A percentile compares a stretch with the other conserved stretches of the same genome.
These are phyloP conservation scores for Acleris holmiana DNA, from an alignment of 2,888 invertebrate genomes.

Conservation along the genomic window DNA sequence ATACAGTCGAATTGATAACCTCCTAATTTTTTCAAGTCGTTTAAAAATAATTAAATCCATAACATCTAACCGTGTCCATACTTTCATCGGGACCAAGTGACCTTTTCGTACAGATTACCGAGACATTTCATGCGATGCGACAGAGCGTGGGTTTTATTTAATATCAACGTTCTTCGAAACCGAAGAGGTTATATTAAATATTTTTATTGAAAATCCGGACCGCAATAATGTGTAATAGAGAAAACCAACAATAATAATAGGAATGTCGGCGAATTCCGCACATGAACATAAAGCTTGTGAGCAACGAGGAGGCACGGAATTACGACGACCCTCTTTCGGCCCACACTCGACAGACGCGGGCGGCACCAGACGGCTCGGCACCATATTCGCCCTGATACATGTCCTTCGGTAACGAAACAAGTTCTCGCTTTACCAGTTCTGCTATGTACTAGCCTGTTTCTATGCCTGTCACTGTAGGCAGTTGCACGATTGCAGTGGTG, in stretches of 20 bases:
- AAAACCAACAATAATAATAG: constrained; percentile 42
- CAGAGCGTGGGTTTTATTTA: constrained; percentile 29
- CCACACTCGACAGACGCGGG: constrained; percentile 10
- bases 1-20: too few relatives aligned
- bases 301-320: constrained; percentile 13
- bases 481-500: too few relatives aligned
- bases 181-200: constrained; percentile 24
- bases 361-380: constrained; percentile 68
- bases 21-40: too few relatives aligned
- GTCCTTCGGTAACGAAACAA: background rate
- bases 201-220: constrained; percentile 29
- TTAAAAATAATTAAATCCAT: too few relatives aligned
- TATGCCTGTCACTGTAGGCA: too few relatives aligned
- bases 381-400: constrained; percentile 47
- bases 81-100: constrained; percentile 9
- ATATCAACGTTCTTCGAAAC: constrained; percentile 30
- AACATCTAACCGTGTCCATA: too few relatives aligned
- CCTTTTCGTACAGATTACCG: constrained; percentile 18
- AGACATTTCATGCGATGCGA: constrained; percentile 29
- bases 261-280: constrained; percentile 43
- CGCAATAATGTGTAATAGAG: constrained; percentile 30
- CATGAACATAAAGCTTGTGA: constrained; percentile 20
- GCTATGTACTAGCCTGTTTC: background rate
- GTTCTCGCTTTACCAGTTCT: constrained; percentile 17
- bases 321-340: constrained; percentile 39